Base-by-base conservation (phyloP, 2,888 invertebrate species). In the Campoplex capitator region DNA sequence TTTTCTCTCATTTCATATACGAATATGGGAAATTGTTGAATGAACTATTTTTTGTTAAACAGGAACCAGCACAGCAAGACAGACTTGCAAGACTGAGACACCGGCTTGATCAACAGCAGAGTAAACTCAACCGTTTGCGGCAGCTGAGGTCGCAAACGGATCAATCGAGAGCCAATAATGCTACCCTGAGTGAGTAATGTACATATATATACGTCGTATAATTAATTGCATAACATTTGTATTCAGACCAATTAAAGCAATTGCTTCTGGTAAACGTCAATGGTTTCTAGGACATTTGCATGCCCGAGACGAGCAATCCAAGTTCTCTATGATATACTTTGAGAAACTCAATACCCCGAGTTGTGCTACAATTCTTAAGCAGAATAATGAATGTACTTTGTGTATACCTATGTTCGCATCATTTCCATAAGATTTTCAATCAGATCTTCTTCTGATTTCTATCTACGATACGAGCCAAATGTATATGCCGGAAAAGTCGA, bases 131-230 rank as follows among this genome's bases (percentile, higher is more conserved):
- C 91, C 97, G 98, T 94, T 96, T 99, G 94, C 96, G 98, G 93
- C 98, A 98, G 91, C 96, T 99, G 92, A 96, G 98, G 90, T 99
- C 98, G 88, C 99, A 99, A 96, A 98, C 98, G 92, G 98, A 98
- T 95, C 97, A 98, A 93, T 98, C 98, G 95, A 98, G 98, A 95
- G 97, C 97, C 95, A 98, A 97, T 95, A 98, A 98, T 95, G 97
- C 97, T 92, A 97, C 98, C 91, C 96, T 98, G 94, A 98, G 98
- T 98, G 95, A 98, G 98, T 97, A 94, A 84, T 89, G 83, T 71
- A 32, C 51, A 51, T 75, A 65, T 75, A 65, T 86, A 73, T 58
- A 38, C 74, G 58, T 75, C 42, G 42, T 6, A 81, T 45, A 32
- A 45, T 75, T 68, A 68, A 82, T 67, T 56, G 38, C 7, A 45